phyloP scores from a whole-genome alignment of 2,797 vertebrate species.

The Xiphorhynchus erythropygius region DNA sequence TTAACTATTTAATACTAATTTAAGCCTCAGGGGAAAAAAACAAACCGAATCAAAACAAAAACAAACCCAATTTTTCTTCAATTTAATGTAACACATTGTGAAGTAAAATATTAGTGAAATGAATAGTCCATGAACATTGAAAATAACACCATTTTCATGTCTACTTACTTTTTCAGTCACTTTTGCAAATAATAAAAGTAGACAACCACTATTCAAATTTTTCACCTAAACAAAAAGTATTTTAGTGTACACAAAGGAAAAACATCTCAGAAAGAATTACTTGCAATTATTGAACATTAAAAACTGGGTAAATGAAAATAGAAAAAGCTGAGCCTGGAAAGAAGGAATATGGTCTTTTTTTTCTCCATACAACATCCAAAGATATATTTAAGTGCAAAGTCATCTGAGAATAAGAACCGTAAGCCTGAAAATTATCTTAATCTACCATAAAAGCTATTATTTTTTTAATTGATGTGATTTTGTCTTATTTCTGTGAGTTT shows the following conservation, averaged over 20 bases:
- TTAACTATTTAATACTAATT: neutral
- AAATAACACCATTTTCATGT: neutral
- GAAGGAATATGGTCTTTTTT: neutral
- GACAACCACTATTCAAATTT: neutral
- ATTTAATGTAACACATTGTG: fast-evolving
- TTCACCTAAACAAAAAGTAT: neutral
- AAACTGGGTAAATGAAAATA: neutral
- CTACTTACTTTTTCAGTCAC: neutral
- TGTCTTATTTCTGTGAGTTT: neutral
- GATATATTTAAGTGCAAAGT: neutral
- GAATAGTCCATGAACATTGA: neutral
- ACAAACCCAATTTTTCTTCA: neutral
- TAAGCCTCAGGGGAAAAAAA: neutral
- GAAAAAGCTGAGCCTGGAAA: neutral
- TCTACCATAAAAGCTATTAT: neutral
- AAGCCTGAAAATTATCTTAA: neutral
- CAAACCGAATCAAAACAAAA: neutral
- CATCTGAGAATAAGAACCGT: neutral
- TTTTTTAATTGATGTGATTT: neutral
- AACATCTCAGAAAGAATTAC: neutral
- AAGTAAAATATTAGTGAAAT: neutral
- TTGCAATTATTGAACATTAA: neutral
- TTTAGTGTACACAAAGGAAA: neutral
- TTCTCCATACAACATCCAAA: neutral
- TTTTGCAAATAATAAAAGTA: neutral